These are phyloP conservation scores for Perdita meconis DNA, from an alignment of 2,888 invertebrate species.

Conservation along the genomic window DNA sequence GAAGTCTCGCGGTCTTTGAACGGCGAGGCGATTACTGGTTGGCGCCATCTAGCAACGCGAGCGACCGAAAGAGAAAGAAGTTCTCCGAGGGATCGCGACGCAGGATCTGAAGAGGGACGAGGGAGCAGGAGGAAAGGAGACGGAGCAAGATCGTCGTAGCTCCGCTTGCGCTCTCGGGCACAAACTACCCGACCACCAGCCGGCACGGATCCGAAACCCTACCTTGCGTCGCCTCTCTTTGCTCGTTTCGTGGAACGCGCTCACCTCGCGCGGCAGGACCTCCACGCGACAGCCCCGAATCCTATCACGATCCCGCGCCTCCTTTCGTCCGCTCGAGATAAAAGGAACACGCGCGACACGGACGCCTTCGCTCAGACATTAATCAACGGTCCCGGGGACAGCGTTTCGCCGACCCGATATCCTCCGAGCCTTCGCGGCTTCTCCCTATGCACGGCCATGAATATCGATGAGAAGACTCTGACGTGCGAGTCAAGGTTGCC, in stretches of 20 bases:
- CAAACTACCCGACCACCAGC: slow-evolving; percentile 83
- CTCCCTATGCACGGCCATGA: slow-evolving; percentile 3
- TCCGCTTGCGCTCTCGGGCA: slow-evolving; percentile 77
- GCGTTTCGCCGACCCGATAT: not conserved
- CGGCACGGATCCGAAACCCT: slow-evolving; percentile 79
- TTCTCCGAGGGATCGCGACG: slow-evolving; percentile 49
- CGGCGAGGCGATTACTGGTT: slow-evolving; percentile 34
- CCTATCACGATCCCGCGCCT: not conserved
- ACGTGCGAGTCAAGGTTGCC: not conserved
- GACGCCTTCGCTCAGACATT: not conserved
- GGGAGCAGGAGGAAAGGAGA: slow-evolving; percentile 63
- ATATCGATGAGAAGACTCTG: not conserved
- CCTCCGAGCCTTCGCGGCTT: not conserved
- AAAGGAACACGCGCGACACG: not conserved
- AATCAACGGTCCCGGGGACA: not conserved
- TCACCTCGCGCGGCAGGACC: slow-evolving; percentile 7
- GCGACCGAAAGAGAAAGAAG: slow-evolving; percentile 51
- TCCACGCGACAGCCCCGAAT: slow-evolving; percentile 22
- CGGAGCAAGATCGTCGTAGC: slow-evolving; percentile 71
- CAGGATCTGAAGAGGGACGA: slow-evolving; percentile 57
- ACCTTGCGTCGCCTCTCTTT: slow-evolving; percentile 42
- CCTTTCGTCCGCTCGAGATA: not conserved
- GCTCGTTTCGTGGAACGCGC: slow-evolving; percentile 27
- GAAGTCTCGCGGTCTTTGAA: slow-evolving; percentile 4
- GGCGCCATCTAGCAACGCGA: slow-evolving; percentile 60